Evolutionary conservation across 2,797 vertebrate genomes (phyloP).

Genomic region (Neosilurus hyrtlii): DNA sequence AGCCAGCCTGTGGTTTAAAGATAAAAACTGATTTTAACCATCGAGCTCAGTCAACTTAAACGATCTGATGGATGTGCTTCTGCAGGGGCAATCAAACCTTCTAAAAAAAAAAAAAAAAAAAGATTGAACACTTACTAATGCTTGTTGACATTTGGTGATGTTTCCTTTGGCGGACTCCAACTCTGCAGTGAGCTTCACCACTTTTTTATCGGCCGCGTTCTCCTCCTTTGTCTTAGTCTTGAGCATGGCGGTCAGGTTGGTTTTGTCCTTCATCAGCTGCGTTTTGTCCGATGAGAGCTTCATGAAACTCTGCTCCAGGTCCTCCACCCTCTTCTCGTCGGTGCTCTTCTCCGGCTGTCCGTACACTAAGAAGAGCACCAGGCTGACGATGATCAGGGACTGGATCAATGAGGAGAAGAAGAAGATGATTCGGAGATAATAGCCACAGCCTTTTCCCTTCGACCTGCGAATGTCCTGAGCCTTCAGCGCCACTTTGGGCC

Average conservation of each 20-base stretch:
- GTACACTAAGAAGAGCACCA: constrained; percentile 83
- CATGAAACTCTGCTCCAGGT: constrained; percentile 70
- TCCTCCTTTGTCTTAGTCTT: constrained; percentile 69
- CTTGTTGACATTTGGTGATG: constrained; percentile 16
- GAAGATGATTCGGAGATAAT: constrained; percentile 79
- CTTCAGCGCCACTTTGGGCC: constrained; percentile 69
- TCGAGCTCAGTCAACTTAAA: too few species aligned
- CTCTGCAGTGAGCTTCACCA: constrained; percentile 57
- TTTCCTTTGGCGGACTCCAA: constrained; percentile 61
- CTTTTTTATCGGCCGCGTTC: constrained; percentile 52
- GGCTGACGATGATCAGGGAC: constrained; percentile 79
- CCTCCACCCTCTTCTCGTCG: constrained; percentile 72
- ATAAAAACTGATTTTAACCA: constrained; percentile 3
- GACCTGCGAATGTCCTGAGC: constrained; percentile 62
- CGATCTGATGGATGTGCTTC: not conserved
- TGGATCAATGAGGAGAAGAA: constrained; percentile 81
- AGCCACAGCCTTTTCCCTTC: constrained; percentile 69
- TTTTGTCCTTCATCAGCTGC: constrained; percentile 63
- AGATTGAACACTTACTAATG: constrained; percentile 61
- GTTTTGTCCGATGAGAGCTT: constrained; percentile 62
- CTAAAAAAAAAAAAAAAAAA: too few species aligned
- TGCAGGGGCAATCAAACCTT: not conserved
- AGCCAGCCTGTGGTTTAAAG: constrained; percentile 44
- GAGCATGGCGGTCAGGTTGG: constrained; percentile 70
- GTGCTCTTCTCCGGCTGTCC: constrained; percentile 78